Conservation (phyloP, 64 coral and sea anemone genomes). For the Platygyra sinensis region DNA sequence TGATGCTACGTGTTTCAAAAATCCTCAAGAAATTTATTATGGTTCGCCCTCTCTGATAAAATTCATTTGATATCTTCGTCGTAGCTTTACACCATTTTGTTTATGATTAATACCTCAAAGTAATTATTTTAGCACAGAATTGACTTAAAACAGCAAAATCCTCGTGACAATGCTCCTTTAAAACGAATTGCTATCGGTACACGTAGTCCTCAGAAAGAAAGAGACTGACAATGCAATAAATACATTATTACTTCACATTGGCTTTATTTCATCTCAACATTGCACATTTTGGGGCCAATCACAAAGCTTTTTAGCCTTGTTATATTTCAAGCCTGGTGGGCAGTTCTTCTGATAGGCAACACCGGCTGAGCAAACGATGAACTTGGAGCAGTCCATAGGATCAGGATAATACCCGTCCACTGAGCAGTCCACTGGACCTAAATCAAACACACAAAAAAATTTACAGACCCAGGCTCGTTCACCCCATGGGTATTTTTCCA, state of each 20-base stretch:
- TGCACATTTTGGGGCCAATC: slow-evolving; percentile 79
- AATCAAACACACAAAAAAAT: neutral
- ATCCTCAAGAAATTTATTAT: too few relatives aligned
- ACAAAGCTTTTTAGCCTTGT: slow-evolving; percentile 62
- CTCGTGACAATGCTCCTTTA: too few relatives aligned
- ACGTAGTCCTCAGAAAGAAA: neutral
- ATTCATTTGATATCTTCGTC: too few relatives aligned
- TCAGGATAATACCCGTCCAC: slow-evolving; percentile 54
- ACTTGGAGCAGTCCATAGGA: slow-evolving; percentile 55
- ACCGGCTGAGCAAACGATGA: slow-evolving; percentile 29
- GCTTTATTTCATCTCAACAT: slow-evolving; percentile 22
- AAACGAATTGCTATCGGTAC: too few relatives aligned
- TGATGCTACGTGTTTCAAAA: too few relatives aligned
- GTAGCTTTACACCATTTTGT: too few relatives aligned
- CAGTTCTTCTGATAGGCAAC: slow-evolving; percentile 20
- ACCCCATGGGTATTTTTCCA: too few relatives aligned
- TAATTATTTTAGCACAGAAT: too few relatives aligned
- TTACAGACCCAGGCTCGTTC: too few relatives aligned
- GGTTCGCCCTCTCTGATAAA: too few relatives aligned
- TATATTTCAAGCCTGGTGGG: slow-evolving; percentile 45
- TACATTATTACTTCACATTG: neutral
- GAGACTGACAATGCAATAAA: neutral
- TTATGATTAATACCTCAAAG: too few relatives aligned
- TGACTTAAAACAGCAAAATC: too few relatives aligned
- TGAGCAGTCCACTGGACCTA: slow-evolving; percentile 49